Conservation (phyloP, 2,113 vertebrate species). For the Cyanocitta stelleri region DNA sequence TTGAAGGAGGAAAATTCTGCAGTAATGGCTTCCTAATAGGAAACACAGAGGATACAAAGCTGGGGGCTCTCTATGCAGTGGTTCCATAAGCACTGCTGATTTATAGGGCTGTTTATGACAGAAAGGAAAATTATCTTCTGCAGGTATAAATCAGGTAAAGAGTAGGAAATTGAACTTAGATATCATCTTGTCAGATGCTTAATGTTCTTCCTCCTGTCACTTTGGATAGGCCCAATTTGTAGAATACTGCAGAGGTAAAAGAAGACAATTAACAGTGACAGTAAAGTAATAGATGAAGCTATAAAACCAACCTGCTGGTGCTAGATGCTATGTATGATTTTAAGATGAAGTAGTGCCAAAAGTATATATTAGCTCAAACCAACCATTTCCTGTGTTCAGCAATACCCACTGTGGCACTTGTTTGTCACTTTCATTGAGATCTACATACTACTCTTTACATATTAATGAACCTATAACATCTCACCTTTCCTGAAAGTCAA, state of each 20-base stretch:
- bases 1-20: constrained; percentile 99
- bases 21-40: constrained; percentile 99
- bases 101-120: constrained; percentile 99
- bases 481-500: constrained; percentile 83
- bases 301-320: constrained; percentile 98
- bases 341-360: constrained; percentile 94
- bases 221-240: constrained; percentile 99
- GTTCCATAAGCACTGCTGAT: constrained; percentile 99
- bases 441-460: constrained; percentile 81
- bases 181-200: constrained; percentile 99
- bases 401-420: constrained; percentile 80
- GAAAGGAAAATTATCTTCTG: constrained; percentile 99
- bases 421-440: constrained; percentile 85
- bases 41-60: constrained; percentile 95
- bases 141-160: constrained; percentile 99
- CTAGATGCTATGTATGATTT: constrained; percentile 99
- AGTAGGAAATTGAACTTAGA: constrained; percentile 99
- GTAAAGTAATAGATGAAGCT: constrained; percentile 99
- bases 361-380: constrained; percentile 86
- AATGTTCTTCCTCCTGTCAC: constrained; percentile 99
- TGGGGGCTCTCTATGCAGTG: constrained; percentile 85
- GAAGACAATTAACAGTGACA: constrained; percentile 99
- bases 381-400: constrained; percentile 82
- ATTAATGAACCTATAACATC: constrained; percentile 80
- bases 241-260: constrained; percentile 99